Base-by-base conservation (phyloP, 92 coral and sea anemone genomes). In the Blastomussa wellsi region DNA sequence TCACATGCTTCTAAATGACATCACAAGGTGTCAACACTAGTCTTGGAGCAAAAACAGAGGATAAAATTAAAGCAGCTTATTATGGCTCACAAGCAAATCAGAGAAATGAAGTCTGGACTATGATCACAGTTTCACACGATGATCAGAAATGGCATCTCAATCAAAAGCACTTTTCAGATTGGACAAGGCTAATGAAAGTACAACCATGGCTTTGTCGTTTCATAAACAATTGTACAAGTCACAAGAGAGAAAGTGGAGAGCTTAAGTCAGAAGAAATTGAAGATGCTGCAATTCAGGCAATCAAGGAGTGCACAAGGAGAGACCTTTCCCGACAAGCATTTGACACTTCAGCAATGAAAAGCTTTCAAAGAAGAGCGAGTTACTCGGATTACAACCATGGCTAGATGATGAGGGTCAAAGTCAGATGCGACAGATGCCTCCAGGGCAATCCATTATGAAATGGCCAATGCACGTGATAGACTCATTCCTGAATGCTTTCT, bases 381-480 rank as follows among this genome's bases (percentile, higher is more conserved):
- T 77, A 15, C 79, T 79, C 15, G 22, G 64, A 35, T 80, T 92
- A 44, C 32, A 32, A 13, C 89, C 91, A 16, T 37, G 47, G 42
- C 38, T 90, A 22, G 93, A 84, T 31, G 91, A 92, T 42, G 85
- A 92, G 28, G 90, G 91, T 35, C 52, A 64, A 47, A 42, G n/a
- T 88, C 52, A 51, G 89, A 26, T 82, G 76, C n/a, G 84, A 89
- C 26, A 59, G 92, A 11, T 66, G 95, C 17, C 67, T n/a, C n/a
- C n/a, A n/a, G n/a, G n/a, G n/a, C n/a, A n/a, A n/a, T n/a, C n/a
- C n/a, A n/a, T n/a, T n/a, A n/a, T n/a, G n/a, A n/a, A n/a, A n/a
- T n/a, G n/a, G n/a, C n/a, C n/a, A n/a, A n/a, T n/a, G n/a, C n/a
- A n/a, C n/a, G n/a, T n/a, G n/a, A n/a, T n/a, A n/a, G n/a, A n/a